Conservation (phyloP, 2,888 invertebrate genomes). For the Oscheius sp. region DNA sequence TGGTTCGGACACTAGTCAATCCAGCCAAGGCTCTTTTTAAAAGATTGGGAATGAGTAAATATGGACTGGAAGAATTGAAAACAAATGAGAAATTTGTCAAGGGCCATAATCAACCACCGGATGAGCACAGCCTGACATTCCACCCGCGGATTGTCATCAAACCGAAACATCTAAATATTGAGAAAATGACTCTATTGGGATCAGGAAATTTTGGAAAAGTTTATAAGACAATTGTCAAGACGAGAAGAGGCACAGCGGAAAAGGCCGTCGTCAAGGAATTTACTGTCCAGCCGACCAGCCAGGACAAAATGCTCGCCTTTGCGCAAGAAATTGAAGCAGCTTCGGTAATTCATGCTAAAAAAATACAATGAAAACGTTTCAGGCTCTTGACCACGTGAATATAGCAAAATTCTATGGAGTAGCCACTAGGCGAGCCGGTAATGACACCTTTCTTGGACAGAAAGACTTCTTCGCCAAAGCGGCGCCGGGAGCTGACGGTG, state of each 20-base stretch:
- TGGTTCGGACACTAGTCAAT: background rate
- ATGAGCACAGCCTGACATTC: slow-evolving; percentile 1
- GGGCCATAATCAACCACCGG: background rate
- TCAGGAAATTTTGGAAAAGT: slow-evolving; percentile 8
- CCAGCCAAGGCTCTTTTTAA: background rate
- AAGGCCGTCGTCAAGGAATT: background rate
- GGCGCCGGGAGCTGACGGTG: slow-evolving; percentile 7
- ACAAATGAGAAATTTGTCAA: background rate
- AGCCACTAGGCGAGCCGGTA: background rate
- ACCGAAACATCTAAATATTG: background rate
- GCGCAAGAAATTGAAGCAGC: slow-evolving; percentile 4
- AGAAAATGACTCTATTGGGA: background rate
- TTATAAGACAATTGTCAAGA: background rate
- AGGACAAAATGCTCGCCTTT: slow-evolving; percentile 6
- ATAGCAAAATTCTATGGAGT: slow-evolving; percentile 8
- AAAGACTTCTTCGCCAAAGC: background rate
- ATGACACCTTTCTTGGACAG: background rate
- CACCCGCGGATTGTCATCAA: background rate
- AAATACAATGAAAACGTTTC: background rate
- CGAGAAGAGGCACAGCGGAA: background rate
- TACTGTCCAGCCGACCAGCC: background rate
- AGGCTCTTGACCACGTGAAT: slow-evolving; percentile 2
- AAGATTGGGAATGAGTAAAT: background rate
- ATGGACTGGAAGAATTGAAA: background rate
- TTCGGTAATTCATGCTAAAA: background rate